Evolutionary conservation across 2,113 vertebrate species (phyloP).

Genomic region (Calidris pygmaea): DNA sequence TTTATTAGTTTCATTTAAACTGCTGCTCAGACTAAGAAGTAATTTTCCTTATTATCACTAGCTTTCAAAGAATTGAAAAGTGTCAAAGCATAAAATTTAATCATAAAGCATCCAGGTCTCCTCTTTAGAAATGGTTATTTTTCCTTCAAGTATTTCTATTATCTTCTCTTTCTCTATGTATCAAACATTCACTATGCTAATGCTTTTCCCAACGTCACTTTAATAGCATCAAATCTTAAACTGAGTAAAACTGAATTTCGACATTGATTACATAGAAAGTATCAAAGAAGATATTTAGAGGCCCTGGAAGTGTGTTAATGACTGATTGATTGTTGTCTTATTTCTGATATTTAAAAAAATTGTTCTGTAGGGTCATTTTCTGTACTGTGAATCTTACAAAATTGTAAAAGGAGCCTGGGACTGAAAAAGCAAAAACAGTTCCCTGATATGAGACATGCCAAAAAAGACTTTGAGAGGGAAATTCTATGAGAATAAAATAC

Average conservation of each 20-base stretch:
- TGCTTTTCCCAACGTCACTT: background rate
- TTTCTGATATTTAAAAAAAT: background rate
- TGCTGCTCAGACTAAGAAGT: conserved; percentile 3
- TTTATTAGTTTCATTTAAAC: conserved; percentile 39
- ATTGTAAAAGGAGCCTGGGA: background rate
- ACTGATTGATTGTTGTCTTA: background rate
- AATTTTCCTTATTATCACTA: conserved; percentile 30
- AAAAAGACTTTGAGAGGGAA: background rate
- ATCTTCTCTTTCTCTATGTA: background rate
- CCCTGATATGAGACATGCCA: rapidly evolving
- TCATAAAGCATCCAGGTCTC: background rate
- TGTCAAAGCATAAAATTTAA: conserved; percentile 37
- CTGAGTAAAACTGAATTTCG: background rate
- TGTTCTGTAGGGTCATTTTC: background rate
- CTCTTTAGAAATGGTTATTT: background rate
- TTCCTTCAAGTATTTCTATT: conserved; percentile 18
- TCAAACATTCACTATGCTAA: background rate
- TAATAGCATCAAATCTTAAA: background rate
- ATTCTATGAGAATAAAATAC: background rate
- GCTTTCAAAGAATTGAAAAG: conserved; percentile 25
- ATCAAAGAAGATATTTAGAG: background rate
- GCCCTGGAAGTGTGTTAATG: background rate
- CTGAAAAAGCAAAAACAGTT: background rate
- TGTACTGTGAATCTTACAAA: background rate
- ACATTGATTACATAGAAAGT: background rate